phyloP scores from a whole-genome alignment of 2,888 invertebrate species.

The Ormyrus rosae region DNA sequence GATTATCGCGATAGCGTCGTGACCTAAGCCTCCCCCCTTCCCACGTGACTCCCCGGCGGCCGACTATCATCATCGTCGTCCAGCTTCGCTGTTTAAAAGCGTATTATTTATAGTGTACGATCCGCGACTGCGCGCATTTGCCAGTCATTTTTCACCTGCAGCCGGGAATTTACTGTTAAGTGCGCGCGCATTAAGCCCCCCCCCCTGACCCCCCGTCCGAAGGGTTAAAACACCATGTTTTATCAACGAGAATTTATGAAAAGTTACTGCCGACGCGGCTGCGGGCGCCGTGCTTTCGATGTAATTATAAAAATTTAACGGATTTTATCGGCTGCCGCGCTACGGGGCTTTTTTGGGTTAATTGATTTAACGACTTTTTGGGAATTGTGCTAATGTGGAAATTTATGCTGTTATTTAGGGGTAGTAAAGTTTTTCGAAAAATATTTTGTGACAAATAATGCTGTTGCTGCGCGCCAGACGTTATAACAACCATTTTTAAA shows the following conservation, averaged over 20 bases:
- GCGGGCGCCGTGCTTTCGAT: not conserved
- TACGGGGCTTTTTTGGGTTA: constrained; percentile 27
- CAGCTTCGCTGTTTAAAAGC: constrained; percentile 44
- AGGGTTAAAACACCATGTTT: constrained; percentile 50
- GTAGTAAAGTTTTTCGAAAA: no score
- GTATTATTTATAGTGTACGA: constrained; percentile 51
- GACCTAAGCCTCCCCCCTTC: constrained; percentile 56
- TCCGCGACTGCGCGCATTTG: constrained; percentile 28
- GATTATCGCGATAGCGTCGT: constrained; percentile 73
- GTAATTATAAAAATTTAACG: constrained; percentile 45
- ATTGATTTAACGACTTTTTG: constrained; percentile 41
- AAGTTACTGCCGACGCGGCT: constrained; percentile 21
- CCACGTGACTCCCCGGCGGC: not conserved
- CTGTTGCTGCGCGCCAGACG: no score
- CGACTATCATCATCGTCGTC: constrained; percentile 26
- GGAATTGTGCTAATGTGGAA: not conserved
- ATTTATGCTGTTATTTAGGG: not conserved
- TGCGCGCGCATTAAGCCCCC: constrained; percentile 36
- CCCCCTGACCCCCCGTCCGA: not conserved
- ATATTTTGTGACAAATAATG: no score
- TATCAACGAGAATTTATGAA: constrained; percentile 54
- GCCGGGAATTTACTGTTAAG: constrained; percentile 50
- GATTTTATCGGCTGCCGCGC: constrained; percentile 21
- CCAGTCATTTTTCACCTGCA: constrained; percentile 43
- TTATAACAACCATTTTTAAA: no score